Evolutionary conservation across 2,797 vertebrate species (phyloP), one percentile per base, ranked within the genome.

Genomic region (Hippocampus kuda): DNA sequence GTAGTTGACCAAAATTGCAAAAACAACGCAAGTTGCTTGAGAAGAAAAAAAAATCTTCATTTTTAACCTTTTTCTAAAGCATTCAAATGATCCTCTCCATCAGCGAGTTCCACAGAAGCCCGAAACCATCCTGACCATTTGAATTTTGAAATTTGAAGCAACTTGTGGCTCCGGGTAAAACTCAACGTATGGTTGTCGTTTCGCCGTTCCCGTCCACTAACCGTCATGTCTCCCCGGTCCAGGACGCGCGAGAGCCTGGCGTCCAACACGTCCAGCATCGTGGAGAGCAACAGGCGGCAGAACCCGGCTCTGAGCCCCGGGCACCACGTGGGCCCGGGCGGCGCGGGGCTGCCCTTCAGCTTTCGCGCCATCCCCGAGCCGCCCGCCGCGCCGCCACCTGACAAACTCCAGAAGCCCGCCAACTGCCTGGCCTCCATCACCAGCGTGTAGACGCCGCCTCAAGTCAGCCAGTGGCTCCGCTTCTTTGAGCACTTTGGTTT

Each of bases 341-440:
- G 94, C 81, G 90, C 91, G 56, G 90, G 91, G 75, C 93, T 95
- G 68, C 88, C 93, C 1, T 98, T 98, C 93, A 95, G 77, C 91
- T 98, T 98, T 91, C 94, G 96, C 77, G 90, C 95, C 75, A 88
- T 93, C 83, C 88, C 94, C 44, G 96, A 99, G 76, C 92, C 95
- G 26, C 90, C 95, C 18, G 81, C 91, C 71, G 90, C 90, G 5
- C 95, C 90, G 4, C 95, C 98, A 89, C 92, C 94, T 76, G 97
- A 99, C 90, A 98, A 98, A 89, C 91, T 99, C 81, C 96, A 96
- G 93, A 98, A 99, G 93, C 92, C 96, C 84, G 92, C 94, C 81
- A 97, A 93, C 93, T 99, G 96, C 91, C 92, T 99, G 90, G 96
- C 97, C 90, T 99, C 97, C 90, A 97, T 99, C 90, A 99, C 97